A percentile compares a stretch with the other conserved stretches of the same genome.
phyloP scores from a whole-genome alignment of 2,113 vertebrate genomes.

The Phrynosoma blainvillii region DNA sequence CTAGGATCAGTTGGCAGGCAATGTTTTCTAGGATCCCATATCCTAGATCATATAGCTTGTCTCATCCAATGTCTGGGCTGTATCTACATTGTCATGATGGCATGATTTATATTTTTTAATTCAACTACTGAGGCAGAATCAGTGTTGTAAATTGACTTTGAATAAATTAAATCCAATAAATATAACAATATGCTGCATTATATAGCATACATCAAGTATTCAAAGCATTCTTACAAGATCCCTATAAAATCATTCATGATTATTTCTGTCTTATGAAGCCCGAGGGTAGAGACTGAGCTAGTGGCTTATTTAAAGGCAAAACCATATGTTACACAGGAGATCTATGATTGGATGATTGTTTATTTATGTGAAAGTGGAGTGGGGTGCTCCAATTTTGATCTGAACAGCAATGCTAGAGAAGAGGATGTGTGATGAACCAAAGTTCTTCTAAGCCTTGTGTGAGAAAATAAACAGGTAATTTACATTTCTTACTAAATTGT shows the following conservation, averaged over 20 bases:
- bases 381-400: neutral
- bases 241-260: neutral
- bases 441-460: neutral
- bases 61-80: neutral
- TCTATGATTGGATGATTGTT: neutral
- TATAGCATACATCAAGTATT: neutral
- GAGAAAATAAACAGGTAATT: neutral
- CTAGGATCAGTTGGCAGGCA: neutral
- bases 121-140: neutral
- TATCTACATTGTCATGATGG: neutral
- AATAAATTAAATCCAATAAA: neutral
- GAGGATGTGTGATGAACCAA: neutral
- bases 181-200: no score
- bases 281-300: neutral
- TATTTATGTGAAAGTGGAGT: neutral
- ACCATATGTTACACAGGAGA: neutral
- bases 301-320: neutral
- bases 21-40: neutral
- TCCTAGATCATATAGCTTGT: neutral
- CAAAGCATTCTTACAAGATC: constrained; percentile 18
- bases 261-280: neutral
- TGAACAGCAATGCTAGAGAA: neutral
- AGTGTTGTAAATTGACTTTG: neutral
- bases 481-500: neutral
- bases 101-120: neutral